These are phyloP conservation scores for Mycalesis mineus DNA, from an alignment of 2,888 invertebrate species.

Conservation along the genomic window DNA sequence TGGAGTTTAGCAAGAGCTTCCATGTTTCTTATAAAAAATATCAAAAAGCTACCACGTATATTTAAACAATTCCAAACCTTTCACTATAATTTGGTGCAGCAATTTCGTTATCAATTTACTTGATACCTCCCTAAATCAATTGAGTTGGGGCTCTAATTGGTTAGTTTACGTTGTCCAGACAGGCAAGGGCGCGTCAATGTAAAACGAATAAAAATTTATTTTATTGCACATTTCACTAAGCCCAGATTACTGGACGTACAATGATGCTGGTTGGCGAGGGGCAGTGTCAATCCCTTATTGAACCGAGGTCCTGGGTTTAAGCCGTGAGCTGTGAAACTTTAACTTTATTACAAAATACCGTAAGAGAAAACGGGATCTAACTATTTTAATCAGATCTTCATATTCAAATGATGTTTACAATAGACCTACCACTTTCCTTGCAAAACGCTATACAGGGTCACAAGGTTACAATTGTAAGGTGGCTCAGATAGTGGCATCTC, in stretches of 20 bases:
- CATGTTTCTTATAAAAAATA: background rate
- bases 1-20: too few relatives aligned
- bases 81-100: background rate
- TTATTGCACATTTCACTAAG: constrained; percentile 43
- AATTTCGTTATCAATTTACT: constrained; percentile 25
- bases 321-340: too few relatives aligned
- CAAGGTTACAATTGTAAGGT: constrained; percentile 14
- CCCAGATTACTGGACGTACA: constrained; percentile 11
- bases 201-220: constrained; percentile 54
- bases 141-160: constrained; percentile 25
- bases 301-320: too few relatives aligned
- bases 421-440: constrained; percentile 4
- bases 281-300: too few relatives aligned
- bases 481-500: constrained; percentile 37
- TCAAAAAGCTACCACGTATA: background rate
- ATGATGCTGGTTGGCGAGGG: constrained; percentile 10
- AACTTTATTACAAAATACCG: too few relatives aligned
- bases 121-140: constrained; percentile 25
- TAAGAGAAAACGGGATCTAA: background rate
- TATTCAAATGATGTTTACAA: constrained; percentile 12
- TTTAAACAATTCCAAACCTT: background rate
- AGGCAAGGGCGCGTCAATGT: constrained; percentile 38
- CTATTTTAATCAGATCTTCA: background rate
- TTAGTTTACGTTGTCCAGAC: constrained; percentile 30
- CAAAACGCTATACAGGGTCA: constrained; percentile 3